These are phyloP conservation scores for Drosophila auraria DNA, from an alignment of 1,140 invertebrate species.

Conservation along the genomic window DNA sequence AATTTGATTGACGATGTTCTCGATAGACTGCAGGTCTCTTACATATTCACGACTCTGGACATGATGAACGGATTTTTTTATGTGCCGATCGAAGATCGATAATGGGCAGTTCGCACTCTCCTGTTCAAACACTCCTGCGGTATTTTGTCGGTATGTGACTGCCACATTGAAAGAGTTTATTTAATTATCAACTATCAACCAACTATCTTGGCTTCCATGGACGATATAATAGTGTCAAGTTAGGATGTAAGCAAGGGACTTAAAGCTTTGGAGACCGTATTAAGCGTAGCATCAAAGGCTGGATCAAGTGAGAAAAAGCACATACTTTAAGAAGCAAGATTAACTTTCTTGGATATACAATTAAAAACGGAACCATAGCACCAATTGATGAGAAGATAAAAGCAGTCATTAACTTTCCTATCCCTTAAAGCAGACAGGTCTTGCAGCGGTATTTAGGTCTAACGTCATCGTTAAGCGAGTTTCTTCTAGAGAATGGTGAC, in stretches of 20 bases:
- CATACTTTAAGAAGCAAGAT: background rate
- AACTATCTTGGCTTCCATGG: constrained; percentile 1
- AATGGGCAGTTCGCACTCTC: background rate
- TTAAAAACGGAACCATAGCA: constrained; percentile 10
- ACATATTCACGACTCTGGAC: background rate
- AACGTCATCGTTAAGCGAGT: background rate
- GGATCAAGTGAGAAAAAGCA: too few relatives aligned
- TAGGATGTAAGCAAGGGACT: background rate
- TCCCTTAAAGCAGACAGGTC: background rate
- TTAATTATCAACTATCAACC: background rate
- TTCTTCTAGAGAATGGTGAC: too few relatives aligned
- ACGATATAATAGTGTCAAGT: constrained; percentile 1
- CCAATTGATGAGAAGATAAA: constrained; percentile 3
- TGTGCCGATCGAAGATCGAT: constrained; percentile 4
- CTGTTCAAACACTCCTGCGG: background rate
- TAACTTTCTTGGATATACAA: background rate
- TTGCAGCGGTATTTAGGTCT: constrained; percentile 2
- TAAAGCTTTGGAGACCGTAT: background rate
- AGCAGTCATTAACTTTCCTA: constrained; percentile 3
- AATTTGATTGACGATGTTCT: background rate
- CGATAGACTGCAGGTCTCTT: background rate
- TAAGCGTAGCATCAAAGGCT: too few relatives aligned
- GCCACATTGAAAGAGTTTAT: background rate
- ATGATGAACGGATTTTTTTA: background rate
- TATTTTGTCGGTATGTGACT: background rate